Conservation (phyloP, 1,140 invertebrate genomes). For the Philotrypesis tridentata region DNA sequence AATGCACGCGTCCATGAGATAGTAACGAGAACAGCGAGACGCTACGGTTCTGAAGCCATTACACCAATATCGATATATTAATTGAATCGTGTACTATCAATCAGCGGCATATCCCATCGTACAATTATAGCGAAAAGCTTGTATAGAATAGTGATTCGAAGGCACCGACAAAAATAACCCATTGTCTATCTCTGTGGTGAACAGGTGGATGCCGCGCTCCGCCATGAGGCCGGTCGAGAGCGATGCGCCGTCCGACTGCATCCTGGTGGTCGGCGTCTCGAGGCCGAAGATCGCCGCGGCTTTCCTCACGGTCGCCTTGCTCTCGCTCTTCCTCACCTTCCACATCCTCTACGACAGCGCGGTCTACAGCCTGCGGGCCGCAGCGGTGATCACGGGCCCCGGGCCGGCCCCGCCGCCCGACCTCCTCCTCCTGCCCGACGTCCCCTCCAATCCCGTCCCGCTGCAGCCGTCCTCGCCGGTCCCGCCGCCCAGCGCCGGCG, state of each 20-base stretch:
- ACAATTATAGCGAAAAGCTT: too few species aligned
- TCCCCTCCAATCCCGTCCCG: neutral
- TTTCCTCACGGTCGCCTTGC: slow-evolving; percentile 83
- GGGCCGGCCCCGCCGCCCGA: slow-evolving; percentile 72
- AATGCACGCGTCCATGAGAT: too few species aligned
- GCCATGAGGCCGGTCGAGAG: slow-evolving; percentile 85
- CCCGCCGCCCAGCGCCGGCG: slow-evolving; percentile 52
- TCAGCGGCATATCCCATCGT: too few species aligned
- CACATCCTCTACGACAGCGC: slow-evolving; percentile 88
- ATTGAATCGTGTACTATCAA: too few species aligned
- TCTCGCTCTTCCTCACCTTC: slow-evolving; percentile 86
- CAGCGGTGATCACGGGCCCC: slow-evolving; percentile 60
- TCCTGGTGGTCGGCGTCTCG: slow-evolving; percentile 84
- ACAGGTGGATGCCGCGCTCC: slow-evolving; percentile 85
- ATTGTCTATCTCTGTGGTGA: too few species aligned
- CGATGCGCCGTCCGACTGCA: slow-evolving; percentile 81
- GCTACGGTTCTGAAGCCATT: too few species aligned
- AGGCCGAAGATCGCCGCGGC: slow-evolving; percentile 86
- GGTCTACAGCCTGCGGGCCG: slow-evolving; percentile 84
- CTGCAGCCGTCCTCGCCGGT: neutral
- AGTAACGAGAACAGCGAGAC: too few species aligned
- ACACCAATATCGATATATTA: too few species aligned
- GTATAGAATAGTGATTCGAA: too few species aligned
- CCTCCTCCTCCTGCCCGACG: slow-evolving; percentile 32
- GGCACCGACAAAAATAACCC: too few species aligned